Conservation (phyloP, 1,140 invertebrate genomes). For the Drosophila melanogaster region DNA sequence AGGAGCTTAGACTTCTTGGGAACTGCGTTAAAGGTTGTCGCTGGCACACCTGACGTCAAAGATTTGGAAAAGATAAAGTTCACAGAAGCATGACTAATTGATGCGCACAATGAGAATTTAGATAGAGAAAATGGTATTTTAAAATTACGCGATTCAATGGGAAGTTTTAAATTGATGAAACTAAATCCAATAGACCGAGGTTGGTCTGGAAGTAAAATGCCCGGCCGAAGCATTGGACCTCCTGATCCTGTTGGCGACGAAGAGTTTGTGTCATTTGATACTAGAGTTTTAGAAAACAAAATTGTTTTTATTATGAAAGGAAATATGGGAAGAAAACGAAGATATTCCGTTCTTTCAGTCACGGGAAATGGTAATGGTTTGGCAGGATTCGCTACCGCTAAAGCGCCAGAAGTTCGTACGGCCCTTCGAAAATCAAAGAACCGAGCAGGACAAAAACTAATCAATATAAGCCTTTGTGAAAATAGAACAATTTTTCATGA, state of each 20-base stretch:
- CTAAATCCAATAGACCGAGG: conserved; percentile 93
- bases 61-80: too few species aligned
- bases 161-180: conserved; percentile 87
- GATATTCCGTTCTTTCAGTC: conserved; percentile 85
- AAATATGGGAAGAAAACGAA: conserved; percentile 89
- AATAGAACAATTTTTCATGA: conserved; percentile 96
- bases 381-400: conserved; percentile 92
- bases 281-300: conserved; percentile 93
- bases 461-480: conserved; percentile 92
- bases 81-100: too few species aligned
- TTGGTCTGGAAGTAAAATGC: conserved; percentile 93
- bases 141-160: conserved; percentile 90
- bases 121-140: conserved; percentile 89
- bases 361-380: conserved; percentile 96
- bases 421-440: conserved; percentile 92
- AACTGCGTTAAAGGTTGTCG: too few species aligned
- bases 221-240: conserved; percentile 93
- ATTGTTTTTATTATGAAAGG: conserved; percentile 93
- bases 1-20: too few species aligned
- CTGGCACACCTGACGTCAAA: too few species aligned
- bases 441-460: conserved; percentile 93
- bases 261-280: conserved; percentile 94
- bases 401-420: conserved; percentile 87
- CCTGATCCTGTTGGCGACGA: conserved; percentile 94
- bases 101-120: conserved; percentile 89